Evolutionary conservation across 2,888 invertebrate genomes (phyloP).

Genomic region (Agriotes lineatus): DNA sequence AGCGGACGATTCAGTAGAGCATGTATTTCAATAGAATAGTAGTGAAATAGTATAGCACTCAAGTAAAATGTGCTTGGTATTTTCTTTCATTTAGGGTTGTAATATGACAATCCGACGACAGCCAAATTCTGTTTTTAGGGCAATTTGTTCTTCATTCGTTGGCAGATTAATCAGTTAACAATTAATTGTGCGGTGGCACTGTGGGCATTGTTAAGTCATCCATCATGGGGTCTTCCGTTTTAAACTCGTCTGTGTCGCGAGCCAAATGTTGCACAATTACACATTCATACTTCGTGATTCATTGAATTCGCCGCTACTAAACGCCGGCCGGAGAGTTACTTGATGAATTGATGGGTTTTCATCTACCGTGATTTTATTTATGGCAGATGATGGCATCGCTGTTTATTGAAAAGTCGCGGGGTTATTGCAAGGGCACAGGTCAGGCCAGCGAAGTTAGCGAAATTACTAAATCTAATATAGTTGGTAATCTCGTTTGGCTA

Average conservation of each 20-base stretch:
- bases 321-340: not conserved
- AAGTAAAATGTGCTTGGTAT: no score
- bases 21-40: no score
- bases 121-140: not conserved
- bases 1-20: no score
- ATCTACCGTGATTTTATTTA: conserved; percentile 21
- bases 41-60: no score
- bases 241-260: not conserved
- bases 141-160: not conserved
- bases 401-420: conserved; percentile 10
- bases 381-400: conserved; percentile 11
- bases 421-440: conserved; percentile 22
- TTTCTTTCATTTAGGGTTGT: no score
- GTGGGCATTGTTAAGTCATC: conserved; percentile 5
- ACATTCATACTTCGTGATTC: conserved; percentile 26
- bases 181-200: conserved; percentile 1
- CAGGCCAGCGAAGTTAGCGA: conserved; percentile 1
- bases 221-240: conserved; percentile 17
- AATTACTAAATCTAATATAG: conserved; percentile 23
- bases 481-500: not conserved
- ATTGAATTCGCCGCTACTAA: conserved; percentile 12
- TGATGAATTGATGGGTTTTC: conserved; percentile 26
- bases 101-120: not conserved
- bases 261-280: conserved; percentile 29
- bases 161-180: conserved; percentile 3